These are phyloP conservation scores for Rafetus swinhoei DNA, from an alignment of 2,113 vertebrate genomes.

Conservation along the genomic window DNA sequence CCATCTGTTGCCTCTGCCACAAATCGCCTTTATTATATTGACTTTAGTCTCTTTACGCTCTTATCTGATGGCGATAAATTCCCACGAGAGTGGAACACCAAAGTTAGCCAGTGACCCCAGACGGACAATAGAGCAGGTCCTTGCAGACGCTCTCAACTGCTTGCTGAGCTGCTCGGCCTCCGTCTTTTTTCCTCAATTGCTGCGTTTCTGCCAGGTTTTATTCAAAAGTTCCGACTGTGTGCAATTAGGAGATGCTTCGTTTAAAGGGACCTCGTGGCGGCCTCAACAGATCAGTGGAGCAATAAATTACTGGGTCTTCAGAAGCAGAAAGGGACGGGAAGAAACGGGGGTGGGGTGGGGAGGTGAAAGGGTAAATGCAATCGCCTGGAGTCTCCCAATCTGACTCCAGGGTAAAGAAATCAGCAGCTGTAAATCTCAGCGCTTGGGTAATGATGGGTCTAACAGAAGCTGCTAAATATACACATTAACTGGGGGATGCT, in stretches of 20 bases:
- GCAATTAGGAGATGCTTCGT: slow-evolving; percentile 55
- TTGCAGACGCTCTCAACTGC: slow-evolving; percentile 19
- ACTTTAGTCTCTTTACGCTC: slow-evolving; percentile 40
- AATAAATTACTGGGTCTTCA: slow-evolving; percentile 40
- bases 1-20: slow-evolving; percentile 46
- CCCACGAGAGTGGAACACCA: slow-evolving; percentile 53
- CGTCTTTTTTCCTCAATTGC: slow-evolving; percentile 4
- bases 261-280: slow-evolving; percentile 41
- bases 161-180: background rate
- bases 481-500: background rate
- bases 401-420: background rate
- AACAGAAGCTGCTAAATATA: background rate
- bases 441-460: background rate
- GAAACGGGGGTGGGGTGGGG: background rate
- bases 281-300: slow-evolving; percentile 41
- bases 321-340: background rate
- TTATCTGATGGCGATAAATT: slow-evolving; percentile 69
- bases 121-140: slow-evolving; percentile 47
- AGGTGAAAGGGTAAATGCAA: background rate
- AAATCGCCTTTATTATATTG: slow-evolving; percentile 44
- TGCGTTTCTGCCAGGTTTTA: slow-evolving; percentile 48
- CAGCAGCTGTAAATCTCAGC: background rate
- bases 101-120: slow-evolving; percentile 55
- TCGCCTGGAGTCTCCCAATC: background rate
- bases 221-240: slow-evolving; percentile 55